phyloP scores from a whole-genome alignment of 2,113 vertebrate species.

The Microtus oregoni region DNA sequence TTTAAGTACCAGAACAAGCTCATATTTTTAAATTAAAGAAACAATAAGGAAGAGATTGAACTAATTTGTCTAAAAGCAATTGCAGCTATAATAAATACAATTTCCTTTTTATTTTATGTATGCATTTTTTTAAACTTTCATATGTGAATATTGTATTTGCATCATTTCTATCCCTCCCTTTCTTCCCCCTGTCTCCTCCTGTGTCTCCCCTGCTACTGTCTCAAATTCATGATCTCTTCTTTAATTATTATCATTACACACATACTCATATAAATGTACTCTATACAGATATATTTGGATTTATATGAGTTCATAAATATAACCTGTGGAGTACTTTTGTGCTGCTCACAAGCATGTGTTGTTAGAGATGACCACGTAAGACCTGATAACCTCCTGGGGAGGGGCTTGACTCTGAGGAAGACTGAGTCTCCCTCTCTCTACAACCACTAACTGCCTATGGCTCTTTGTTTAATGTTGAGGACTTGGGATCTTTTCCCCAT shows the following conservation, averaged over 20 bases:
- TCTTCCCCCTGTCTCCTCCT: background rate
- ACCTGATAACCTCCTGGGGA: background rate
- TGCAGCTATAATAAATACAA: background rate
- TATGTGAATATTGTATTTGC: background rate
- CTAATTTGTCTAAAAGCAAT: background rate
- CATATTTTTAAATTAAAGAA: background rate
- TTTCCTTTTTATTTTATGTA: background rate
- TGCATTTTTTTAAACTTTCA: background rate
- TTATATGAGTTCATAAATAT: background rate
- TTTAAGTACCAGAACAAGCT: background rate
- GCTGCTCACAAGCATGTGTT: background rate
- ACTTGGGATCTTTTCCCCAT: background rate
- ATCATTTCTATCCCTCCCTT: background rate
- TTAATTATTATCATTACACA: background rate
- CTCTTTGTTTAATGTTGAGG: background rate
- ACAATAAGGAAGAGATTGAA: background rate
- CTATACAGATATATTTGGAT: background rate
- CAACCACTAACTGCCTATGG: background rate
- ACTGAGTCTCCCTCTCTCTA: background rate
- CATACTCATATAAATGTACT: background rate
- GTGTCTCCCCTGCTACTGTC: background rate
- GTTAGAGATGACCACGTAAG: too few species aligned
- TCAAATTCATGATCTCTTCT: background rate
- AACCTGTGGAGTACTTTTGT: background rate
- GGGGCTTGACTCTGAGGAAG: background rate